Evolutionary conservation across 35 echinoderm and acorn worm genomes (phyloP), one percentile per base, ranked within the genome.

Genomic region (Apostichopus californicus): DNA sequence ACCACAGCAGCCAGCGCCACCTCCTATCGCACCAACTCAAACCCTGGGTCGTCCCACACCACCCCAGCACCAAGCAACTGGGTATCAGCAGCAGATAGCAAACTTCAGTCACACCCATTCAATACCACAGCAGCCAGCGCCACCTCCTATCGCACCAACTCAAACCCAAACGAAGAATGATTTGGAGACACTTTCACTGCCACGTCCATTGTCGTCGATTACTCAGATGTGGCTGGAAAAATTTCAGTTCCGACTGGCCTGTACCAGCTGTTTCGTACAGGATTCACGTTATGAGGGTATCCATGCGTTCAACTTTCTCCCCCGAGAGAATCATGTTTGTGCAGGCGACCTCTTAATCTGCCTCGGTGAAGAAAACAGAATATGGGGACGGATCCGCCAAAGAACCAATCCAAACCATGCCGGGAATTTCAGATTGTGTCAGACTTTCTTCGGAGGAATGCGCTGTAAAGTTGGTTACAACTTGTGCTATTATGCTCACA

Each of bases 401-500:
- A 64, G 78, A 46, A 82, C 91, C 22, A 65, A 84, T 84, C 23
- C 81, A 15, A 12, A 65, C 54, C 71, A 21, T 20, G 2, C 4
- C 22, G 54, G 70, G 52, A 77, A 79, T 1, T 92, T 73, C 64
- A 96, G 64, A 78, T 89, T 68, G 57, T 97, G 96, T 54, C 18
- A 91, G 13, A 88, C 87, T 53, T 97, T 95, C 57, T 9, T 73
- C 52, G 1, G 78, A 22, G 94, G 92, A 18, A 78, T 82, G 21
- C 13, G 46, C n/a, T 97, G 92, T 77, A 79, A 97, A 87, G 80
- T 93, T 9, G 79, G 73, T 22, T 60, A 83, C n/a, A 93, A 93
- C 18, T 25, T 70, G 53, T 97, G 96, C 46, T 83, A 75, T 84
- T 97, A 88, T 88, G 86, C 90, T 63, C 96, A 97, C 60, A 97